Evolutionary conservation across 2,113 vertebrate species (phyloP), one percentile per base, ranked within the genome.

Genomic region (Phalacrocorax brasilianus): DNA sequence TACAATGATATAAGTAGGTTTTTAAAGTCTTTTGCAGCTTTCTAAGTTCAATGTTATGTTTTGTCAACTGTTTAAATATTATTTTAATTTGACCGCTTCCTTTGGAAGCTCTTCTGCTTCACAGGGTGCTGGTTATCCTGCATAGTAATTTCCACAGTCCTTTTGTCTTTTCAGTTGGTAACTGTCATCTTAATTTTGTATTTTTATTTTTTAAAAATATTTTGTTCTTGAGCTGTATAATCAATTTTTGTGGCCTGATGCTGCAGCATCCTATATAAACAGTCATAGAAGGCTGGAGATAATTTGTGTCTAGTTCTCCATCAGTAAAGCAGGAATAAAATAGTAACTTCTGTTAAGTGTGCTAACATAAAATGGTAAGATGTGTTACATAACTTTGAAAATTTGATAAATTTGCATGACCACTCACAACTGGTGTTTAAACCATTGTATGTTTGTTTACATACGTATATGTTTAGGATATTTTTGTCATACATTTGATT

Each of bases 21-120:
- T 89, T 68, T 11, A 9, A 65, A 63, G 35, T 27, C 16, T 77
- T 94, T 49, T 70, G 26, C 35, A 74, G 42, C 28, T 93, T 91
- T 74, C 26, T n/a, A 61, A 78, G n/a, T 74, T 75, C 7, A 14
- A 5, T 55, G 32, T 20, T 82, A 24, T 53, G 42, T 73, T 95
- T 93, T 92, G n/a, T 77, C 86, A 80, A 55, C 63, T 89, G 80
- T 89, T 91, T 50, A 63, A 85, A 82, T 65, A 76, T 88, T 95
- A 58, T 93, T 91, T 89, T 85, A 85, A 85, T 66, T 89, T 28
- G 42, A 32, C 47, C 50, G 65, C 42, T 89, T 94, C 66, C 27
- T 87, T 82, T 80, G 79, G 75, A 88, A 92, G 53, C 62, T 56
- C 53, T 91, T 82, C 45, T 73, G 40, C 71, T 49, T 89, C 63